Conservation (phyloP, 2,113 vertebrate genomes). For the Uropsilus gracilis region DNA sequence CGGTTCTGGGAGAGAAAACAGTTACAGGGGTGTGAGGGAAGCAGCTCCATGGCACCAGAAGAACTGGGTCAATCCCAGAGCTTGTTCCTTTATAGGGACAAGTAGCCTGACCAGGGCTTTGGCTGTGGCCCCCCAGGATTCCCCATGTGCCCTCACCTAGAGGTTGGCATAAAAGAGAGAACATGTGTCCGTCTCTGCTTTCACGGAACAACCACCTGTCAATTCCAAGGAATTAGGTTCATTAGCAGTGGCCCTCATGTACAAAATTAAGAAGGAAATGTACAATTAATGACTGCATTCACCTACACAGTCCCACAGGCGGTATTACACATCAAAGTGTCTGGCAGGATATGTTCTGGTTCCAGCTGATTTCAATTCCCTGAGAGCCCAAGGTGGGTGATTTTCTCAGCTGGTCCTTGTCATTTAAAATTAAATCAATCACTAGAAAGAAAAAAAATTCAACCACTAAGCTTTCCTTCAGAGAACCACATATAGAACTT, state of each 20-base stretch:
- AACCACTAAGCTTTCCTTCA: background rate
- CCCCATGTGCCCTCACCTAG: background rate
- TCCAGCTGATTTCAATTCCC: background rate
- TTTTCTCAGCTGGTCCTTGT: background rate
- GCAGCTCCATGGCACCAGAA: background rate
- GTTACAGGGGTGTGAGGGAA: background rate
- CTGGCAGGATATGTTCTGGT: background rate
- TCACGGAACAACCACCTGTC: background rate
- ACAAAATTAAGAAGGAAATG: slow-evolving; percentile 33
- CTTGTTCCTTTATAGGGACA: background rate
- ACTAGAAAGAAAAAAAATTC: too few relatives aligned
- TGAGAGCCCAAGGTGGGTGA: background rate
- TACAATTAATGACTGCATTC: background rate
- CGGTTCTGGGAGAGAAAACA: slow-evolving; percentile 35
- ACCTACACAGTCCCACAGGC: background rate
- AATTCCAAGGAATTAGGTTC: background rate
- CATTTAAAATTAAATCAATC: slow-evolving; percentile 39
- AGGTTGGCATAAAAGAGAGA: background rate
- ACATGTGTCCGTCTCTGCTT: background rate
- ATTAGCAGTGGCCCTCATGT: background rate
- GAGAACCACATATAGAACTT: background rate
- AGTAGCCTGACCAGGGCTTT: background rate
- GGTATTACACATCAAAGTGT: background rate
- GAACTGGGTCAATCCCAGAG: background rate
- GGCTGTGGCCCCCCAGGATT: background rate